phyloP scores from a whole-genome alignment of 2,113 vertebrate genomes.

The Copsychus sechellarum region DNA sequence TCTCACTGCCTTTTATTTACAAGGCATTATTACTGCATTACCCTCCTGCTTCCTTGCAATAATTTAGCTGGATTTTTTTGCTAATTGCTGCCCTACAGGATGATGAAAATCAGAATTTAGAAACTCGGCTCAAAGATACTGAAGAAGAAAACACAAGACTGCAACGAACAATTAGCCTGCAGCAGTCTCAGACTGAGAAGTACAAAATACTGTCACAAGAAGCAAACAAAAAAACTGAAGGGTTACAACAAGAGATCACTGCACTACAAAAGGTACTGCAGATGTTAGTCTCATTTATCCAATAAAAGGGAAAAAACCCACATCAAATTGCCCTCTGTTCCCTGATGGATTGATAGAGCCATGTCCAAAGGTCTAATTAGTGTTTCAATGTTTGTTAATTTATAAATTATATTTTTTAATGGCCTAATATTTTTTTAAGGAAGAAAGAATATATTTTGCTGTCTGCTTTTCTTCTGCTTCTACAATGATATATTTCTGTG shows the following conservation, averaged over 20 bases:
- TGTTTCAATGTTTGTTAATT: background rate
- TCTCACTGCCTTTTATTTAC: background rate
- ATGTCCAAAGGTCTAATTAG: background rate
- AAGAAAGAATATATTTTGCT: background rate
- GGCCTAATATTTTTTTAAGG: background rate
- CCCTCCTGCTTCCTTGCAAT: background rate
- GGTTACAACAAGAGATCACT: slow-evolving; percentile 81
- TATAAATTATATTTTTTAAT: background rate
- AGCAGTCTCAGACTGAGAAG: slow-evolving; percentile 86
- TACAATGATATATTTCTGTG: background rate
- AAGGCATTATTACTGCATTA: background rate
- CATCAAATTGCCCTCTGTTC: background rate
- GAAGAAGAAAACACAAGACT: slow-evolving; percentile 82
- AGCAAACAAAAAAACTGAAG: slow-evolving; percentile 78
- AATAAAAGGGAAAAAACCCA: background rate
- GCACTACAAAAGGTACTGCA: slow-evolving; percentile 81
- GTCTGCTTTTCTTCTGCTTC: background rate
- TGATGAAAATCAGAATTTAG: slow-evolving; percentile 83
- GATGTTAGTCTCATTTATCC: background rate
- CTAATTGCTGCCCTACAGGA: slow-evolving; percentile 75
- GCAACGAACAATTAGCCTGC: slow-evolving; percentile 77
- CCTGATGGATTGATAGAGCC: background rate
- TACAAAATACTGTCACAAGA: slow-evolving; percentile 84
- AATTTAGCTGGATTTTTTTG: background rate
- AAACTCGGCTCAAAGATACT: slow-evolving; percentile 77